Percentiles rank a stretch among this genome's conserved stretches.
These are phyloP conservation scores for Aix galericulata DNA, from an alignment of 2,113 vertebrate genomes.

Conservation along the genomic window DNA sequence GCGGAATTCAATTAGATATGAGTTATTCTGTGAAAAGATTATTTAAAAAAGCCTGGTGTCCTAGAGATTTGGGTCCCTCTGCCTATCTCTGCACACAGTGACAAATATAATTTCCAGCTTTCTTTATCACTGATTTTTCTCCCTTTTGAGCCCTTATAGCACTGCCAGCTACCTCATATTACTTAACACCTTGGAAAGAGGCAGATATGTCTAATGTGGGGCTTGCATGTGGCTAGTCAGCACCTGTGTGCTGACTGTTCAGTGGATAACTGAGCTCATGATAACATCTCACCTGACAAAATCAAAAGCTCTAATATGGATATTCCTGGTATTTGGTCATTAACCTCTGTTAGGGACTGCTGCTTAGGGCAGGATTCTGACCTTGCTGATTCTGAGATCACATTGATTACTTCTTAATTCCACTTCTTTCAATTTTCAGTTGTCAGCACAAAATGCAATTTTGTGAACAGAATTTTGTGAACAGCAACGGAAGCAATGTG, in stretches of 20 bases:
- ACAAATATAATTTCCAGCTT: background rate
- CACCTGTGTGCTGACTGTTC: fast-evolving
- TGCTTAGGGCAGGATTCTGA: background rate
- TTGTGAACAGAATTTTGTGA: background rate
- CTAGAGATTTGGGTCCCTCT: background rate
- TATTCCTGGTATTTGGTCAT: background rate
- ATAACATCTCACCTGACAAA: fast-evolving
- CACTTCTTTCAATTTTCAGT: background rate
- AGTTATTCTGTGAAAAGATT: background rate
- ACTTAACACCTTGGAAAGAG: background rate
- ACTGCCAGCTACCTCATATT: fast-evolving
- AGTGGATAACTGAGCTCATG: background rate
- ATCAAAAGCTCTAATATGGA: fast-evolving
- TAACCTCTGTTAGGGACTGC: background rate
- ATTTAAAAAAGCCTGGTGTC: background rate
- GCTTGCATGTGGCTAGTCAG: background rate
- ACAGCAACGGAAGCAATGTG: background rate
- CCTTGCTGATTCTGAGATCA: background rate
- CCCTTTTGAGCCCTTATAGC: background rate
- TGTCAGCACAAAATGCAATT: background rate
- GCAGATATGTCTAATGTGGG: background rate
- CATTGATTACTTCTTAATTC: background rate
- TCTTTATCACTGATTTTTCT: background rate
- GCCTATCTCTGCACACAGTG: background rate
- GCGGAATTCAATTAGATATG: background rate